Conservation (phyloP, 2,888 invertebrate species). For the Cylindroiulus punctatus region DNA sequence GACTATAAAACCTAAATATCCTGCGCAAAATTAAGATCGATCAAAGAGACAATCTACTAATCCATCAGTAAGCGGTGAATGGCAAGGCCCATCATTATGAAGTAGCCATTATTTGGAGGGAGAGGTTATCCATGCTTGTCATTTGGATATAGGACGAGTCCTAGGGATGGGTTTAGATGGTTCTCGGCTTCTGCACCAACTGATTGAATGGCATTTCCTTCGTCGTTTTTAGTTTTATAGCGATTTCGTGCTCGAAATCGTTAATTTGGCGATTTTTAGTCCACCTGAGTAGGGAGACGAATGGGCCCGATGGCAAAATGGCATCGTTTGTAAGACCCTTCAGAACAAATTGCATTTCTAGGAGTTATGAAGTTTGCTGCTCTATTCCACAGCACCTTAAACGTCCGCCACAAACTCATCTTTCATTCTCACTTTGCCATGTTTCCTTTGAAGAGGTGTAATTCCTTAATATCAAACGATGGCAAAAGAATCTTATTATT, state of each 20-base stretch:
- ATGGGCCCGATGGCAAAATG: slow-evolving; percentile 26
- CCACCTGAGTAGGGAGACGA: not conserved
- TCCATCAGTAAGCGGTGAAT: no score
- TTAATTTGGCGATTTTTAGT: slow-evolving; percentile 1
- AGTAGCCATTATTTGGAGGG: not conserved
- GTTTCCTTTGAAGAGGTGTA: not conserved
- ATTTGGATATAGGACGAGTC: not conserved
- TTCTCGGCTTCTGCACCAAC: not conserved
- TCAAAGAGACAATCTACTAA: no score
- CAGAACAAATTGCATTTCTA: slow-evolving; percentile 15
- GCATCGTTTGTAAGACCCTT: not conserved
- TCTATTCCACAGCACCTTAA: not conserved
- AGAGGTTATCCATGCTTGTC: not conserved
- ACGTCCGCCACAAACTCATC: slow-evolving; percentile 21
- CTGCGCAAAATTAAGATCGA: no score
- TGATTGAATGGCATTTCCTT: slow-evolving; percentile 25
- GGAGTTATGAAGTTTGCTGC: slow-evolving; percentile 25
- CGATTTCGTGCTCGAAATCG: slow-evolving; percentile 32
- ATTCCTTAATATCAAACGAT: slow-evolving; percentile 14
- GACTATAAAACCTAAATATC: no score
- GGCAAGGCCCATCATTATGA: no score
- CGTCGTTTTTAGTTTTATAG: not conserved
- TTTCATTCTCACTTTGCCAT: slow-evolving; percentile 12
- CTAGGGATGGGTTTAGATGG: not conserved
- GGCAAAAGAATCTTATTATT: slow-evolving; percentile 2